Evolutionary conservation across 2,797 vertebrate species (phyloP), one percentile per base, ranked within the genome.

Genomic region (Neosilurus mollespiculum): DNA sequence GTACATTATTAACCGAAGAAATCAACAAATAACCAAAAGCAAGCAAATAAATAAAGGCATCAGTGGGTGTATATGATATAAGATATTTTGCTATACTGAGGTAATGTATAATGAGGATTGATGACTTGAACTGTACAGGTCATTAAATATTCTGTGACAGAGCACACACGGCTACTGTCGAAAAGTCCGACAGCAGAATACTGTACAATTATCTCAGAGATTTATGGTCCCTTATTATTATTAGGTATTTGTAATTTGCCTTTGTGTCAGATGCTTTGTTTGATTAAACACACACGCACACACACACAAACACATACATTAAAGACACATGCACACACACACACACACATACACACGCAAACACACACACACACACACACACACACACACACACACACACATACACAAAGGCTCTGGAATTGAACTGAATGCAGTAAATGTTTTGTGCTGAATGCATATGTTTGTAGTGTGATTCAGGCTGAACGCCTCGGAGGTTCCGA

Each of bases 301-400:
- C 80, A 61, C 51, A 43, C 66, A 64, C 71, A 82, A 5, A 43
- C 26, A 78, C 72, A 65, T 37, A 75, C 67, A 82, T n/a, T 16
- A 69, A 9, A 34, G 30, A 51, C 20, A 22, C 43, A 30, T 4
- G 26, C 24, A 76, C 15, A 43, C 37, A 43, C 37, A 43, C 37
- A 43, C 37, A 43, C 37, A 64, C 37, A 6, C 6, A 6, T 6
- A 43, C 37, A 43, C 37, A 6, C 37, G 4, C 8, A 61, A 16
- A 71, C 20, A 22, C 58, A 22, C 30, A 22, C 11, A 72, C 22
- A 12, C 80, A 61, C 51, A 43, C 66, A 64, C 71, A 82, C 10
- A 43, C 26, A 82, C 24, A 69, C 14, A 34, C 56, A 51, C 20
- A 22, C 43, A 30, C 14, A 58, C 24, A 76, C 15, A 43, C 37